phyloP scores from a whole-genome alignment of 2,113 vertebrate species.

The Oreochromis niloticus region DNA sequence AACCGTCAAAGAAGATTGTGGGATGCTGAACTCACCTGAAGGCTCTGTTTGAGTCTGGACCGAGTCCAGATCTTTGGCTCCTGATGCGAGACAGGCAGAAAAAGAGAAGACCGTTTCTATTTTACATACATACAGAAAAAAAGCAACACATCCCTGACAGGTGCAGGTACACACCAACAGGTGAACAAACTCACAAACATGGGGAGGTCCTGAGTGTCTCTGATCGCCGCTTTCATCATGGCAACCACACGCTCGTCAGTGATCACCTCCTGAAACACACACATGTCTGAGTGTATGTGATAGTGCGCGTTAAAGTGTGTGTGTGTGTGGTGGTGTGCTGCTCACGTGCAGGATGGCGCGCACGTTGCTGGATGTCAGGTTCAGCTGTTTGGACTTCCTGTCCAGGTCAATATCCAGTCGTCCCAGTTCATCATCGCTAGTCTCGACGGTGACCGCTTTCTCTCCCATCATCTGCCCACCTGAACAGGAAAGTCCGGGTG shows the following conservation, averaged over 20 bases:
- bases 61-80: constrained; percentile 94
- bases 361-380: constrained; percentile 86
- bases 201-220: constrained; percentile 85
- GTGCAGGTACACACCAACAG: background rate
- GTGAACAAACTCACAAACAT: constrained; percentile 82
- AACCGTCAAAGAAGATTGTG: background rate
- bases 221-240: constrained; percentile 97
- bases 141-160: background rate
- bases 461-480: background rate
- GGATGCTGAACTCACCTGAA: constrained; percentile 41
- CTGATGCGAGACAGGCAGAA: constrained; percentile 52
- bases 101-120: background rate
- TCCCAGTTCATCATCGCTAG: constrained; percentile 78
- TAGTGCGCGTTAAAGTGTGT: background rate
- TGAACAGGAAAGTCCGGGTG: background rate
- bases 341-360: constrained; percentile 93
- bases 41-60: constrained; percentile 90
- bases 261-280: constrained; percentile 84
- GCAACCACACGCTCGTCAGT: constrained; percentile 93
- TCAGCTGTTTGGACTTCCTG: constrained; percentile 86
- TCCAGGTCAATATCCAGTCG: constrained; percentile 84
- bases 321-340: background rate
- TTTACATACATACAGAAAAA: background rate
- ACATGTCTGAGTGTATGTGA: background rate
- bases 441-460: background rate